phyloP scores from a whole-genome alignment of 2,797 vertebrate species.

The Avahi laniger region DNA sequence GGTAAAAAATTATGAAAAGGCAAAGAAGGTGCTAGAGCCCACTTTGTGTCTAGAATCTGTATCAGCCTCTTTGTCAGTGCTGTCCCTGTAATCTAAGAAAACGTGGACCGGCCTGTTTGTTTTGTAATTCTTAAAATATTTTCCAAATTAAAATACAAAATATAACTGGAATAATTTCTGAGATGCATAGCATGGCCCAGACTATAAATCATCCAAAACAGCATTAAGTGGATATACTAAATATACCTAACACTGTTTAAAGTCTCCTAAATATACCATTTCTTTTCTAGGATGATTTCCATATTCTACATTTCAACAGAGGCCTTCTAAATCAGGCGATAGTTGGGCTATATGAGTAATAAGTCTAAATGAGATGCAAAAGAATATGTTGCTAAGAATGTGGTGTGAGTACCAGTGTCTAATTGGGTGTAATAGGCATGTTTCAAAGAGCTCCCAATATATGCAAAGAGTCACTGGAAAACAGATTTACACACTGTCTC shows the following conservation, averaged over 20 bases:
- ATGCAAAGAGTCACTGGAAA: slow-evolving; percentile 31
- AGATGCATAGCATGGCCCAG: slow-evolving; percentile 52
- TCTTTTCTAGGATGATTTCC: slow-evolving; percentile 54
- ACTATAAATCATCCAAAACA: slow-evolving; percentile 65
- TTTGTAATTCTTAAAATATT: slow-evolving; percentile 69
- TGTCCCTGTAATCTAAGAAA: slow-evolving; percentile 65
- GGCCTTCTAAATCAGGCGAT: slow-evolving; percentile 56
- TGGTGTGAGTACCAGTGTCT: background rate
- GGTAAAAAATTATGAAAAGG: slow-evolving; percentile 63
- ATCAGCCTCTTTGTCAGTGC: slow-evolving; percentile 15
- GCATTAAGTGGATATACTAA: slow-evolving; percentile 63
- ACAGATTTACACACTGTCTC: slow-evolving; percentile 8
- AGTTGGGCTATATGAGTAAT: slow-evolving; percentile 28
- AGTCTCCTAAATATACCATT: slow-evolving; percentile 62
- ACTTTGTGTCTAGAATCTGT: slow-evolving; percentile 53
- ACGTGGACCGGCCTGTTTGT: slow-evolving; percentile 64
- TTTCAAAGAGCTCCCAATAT: slow-evolving; percentile 50
- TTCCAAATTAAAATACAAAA: slow-evolving; percentile 71
- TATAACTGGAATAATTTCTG: slow-evolving; percentile 64
- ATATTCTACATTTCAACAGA: slow-evolving; percentile 42
- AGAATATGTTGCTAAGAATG: slow-evolving; percentile 21
- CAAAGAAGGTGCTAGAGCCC: background rate
- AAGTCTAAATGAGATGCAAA: slow-evolving; percentile 52
- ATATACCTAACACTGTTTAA: slow-evolving; percentile 57
- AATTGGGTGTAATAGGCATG: background rate